phyloP scores from a whole-genome alignment of 2,113 vertebrate genomes.

The Colinus virginianus region DNA sequence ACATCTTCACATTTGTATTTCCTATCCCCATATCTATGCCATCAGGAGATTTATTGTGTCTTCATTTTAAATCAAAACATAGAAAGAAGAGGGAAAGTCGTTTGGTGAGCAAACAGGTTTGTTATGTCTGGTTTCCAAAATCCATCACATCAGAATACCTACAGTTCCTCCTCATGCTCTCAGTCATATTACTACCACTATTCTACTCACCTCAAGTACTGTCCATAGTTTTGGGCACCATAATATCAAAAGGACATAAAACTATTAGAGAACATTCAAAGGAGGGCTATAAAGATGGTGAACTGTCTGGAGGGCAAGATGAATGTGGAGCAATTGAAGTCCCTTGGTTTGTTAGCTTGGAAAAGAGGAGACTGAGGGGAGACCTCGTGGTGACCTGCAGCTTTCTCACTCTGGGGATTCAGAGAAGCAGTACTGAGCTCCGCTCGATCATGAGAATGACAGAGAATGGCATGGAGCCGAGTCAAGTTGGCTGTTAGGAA shows the following conservation, averaged over 20 bases:
- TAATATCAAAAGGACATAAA: not conserved
- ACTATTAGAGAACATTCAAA: not conserved
- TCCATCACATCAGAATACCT: not conserved
- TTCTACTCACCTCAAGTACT: not conserved
- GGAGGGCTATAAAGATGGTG: not conserved
- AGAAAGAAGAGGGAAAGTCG: not conserved
- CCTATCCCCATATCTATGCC: not conserved
- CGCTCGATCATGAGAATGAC: not conserved
- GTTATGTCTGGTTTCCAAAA: not conserved
- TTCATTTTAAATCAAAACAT: not conserved
- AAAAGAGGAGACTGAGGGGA: not conserved
- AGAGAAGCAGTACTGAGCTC: not conserved
- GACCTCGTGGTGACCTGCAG: not conserved
- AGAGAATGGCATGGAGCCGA: not conserved
- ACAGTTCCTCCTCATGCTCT: not conserved
- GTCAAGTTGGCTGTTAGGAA: not conserved
- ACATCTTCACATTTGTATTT: not conserved
- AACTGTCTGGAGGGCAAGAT: not conserved
- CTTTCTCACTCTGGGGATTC: not conserved
- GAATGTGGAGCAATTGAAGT: not conserved
- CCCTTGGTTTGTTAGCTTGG: not conserved
- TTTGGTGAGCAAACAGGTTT: not conserved
- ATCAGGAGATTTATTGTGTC: not conserved
- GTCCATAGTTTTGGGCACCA: not conserved
- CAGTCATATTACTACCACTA: not conserved